Evolutionary conservation across 2,113 vertebrate species (phyloP).

Genomic region (Xenotilapia flavipinnis): DNA sequence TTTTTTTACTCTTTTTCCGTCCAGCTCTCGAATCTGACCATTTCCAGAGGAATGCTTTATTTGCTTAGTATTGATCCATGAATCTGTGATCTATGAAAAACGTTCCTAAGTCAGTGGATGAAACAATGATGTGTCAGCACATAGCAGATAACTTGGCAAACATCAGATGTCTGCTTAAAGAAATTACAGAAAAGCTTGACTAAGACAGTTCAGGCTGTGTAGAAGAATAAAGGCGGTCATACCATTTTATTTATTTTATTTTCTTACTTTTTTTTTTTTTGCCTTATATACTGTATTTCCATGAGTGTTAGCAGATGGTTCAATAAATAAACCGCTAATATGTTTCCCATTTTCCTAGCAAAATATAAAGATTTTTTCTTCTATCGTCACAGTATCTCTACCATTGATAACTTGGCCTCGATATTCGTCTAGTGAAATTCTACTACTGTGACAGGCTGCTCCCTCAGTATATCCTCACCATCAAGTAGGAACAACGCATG

Average conservation of each 20-base stretch:
- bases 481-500: conserved; percentile 6
- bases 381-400: background rate
- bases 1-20: background rate
- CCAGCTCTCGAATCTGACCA: background rate
- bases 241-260: background rate
- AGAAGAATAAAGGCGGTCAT: background rate
- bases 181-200: background rate
- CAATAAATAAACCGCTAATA: background rate
- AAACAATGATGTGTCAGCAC: background rate
- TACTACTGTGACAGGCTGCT: background rate
- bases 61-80: background rate
- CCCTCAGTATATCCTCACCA: background rate
- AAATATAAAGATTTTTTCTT: background rate
- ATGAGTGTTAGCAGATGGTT: background rate
- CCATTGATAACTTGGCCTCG: background rate
- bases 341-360: background rate
- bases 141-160: background rate
- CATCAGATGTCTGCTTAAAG: background rate
- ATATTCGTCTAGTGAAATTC: background rate
- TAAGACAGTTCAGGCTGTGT: background rate
- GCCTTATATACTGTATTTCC: background rate
- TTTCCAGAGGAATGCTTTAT: background rate
- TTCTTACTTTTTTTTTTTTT: background rate
- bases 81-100: background rate
- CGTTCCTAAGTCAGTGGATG: background rate